Evolutionary conservation across 2,113 vertebrate species (phyloP), one percentile per base, ranked within the genome.

Genomic region (Xiphophorus maculatus): DNA sequence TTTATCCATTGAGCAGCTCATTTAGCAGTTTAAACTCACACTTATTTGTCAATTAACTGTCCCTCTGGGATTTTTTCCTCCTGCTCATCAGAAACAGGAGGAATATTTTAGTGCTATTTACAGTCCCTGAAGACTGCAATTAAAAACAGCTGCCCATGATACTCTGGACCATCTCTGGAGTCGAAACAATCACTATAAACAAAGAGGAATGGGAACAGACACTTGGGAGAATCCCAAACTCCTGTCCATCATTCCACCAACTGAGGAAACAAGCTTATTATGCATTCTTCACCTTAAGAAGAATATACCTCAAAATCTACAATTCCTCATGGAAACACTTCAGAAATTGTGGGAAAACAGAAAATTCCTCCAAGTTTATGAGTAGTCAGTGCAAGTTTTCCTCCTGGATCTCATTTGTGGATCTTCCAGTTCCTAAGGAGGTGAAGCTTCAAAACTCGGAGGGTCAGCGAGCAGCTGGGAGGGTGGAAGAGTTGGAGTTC

Each of bases 381-480:
- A 74, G 67, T 37, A 19, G 69, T 74, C 29, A 4, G 66, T 10
- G 9, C 27, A 29, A 67, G 32, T 76, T 48, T 37, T 69, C 28
- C 60, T 72, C 79, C 63, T 40, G 27, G 29, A 48, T 76, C 84
- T 95, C 92, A 94, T 90, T 91, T 93, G 88, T 94, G 91, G 88
- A 91, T 88, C 88, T 96, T 96, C 94, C 94, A 95, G 91, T 94
- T 96, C 89, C 90, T 81, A 66, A 93, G 89, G 83, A 95, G 82
- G 63, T 69, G 67, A 62, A 90, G 82, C 69, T 90, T 88, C 88
- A 93, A 94, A 67, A 84, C 54, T 25, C 71, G 74, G 35, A 76
- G 87, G 30, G 73, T 87, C 60, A 89, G 84, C 73, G 82, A 74
- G 35, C 37, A 67, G 80, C 54, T 60, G 67, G 82, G 74, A 44